phyloP scores from a whole-genome alignment of 2,888 invertebrate genomes.

The Minunthozetes semirufus region DNA sequence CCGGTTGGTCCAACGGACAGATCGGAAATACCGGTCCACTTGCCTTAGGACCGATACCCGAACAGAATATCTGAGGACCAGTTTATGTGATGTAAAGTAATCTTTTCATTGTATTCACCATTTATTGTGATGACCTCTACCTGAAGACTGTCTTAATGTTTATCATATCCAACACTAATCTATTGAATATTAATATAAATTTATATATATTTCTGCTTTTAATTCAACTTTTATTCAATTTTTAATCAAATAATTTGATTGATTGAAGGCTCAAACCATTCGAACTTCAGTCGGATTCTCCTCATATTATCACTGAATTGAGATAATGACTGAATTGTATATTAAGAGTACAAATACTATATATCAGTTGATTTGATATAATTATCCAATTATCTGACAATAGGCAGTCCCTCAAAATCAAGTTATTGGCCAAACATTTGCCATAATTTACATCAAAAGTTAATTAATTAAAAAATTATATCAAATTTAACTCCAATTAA shows the following conservation, averaged over 20 bases:
- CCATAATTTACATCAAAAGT: no score
- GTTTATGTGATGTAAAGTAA: not conserved
- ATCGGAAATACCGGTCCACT: not conserved
- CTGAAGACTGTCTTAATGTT: not conserved
- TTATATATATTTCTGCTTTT: not conserved
- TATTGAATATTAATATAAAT: not conserved
- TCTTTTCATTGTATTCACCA: constrained; percentile 1
- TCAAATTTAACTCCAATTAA: no score
- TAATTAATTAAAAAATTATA: no score
- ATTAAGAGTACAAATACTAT: not conserved
- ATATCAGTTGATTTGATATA: no score
- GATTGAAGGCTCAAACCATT: not conserved
- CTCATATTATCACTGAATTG: not conserved
- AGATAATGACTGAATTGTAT: not conserved
- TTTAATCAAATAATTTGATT: not conserved
- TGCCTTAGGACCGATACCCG: constrained; percentile 14
- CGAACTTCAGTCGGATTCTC: not conserved
- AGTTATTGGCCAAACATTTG: no score
- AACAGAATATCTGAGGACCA: not conserved
- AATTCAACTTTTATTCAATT: not conserved
- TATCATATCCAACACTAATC: constrained; percentile 5
- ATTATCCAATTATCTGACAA: no score
- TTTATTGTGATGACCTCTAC: not conserved
- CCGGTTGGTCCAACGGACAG: constrained; percentile 11
- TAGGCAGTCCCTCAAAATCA: no score